phyloP scores from a whole-genome alignment of 2,797 vertebrate genomes.

The Sorex maritimensis region DNA sequence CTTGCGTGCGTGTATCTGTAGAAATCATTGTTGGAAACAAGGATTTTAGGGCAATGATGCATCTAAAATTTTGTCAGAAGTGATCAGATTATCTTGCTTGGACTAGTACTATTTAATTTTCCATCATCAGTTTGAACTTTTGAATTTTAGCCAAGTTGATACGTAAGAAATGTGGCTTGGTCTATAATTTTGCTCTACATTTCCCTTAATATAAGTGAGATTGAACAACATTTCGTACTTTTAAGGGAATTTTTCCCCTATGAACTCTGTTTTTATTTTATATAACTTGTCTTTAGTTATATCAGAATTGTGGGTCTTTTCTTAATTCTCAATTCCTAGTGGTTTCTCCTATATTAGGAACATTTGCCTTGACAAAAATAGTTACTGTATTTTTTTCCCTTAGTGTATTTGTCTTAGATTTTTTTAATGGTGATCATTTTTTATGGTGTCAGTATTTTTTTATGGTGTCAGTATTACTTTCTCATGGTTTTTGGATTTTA shows the following conservation, averaged over 20 bases:
- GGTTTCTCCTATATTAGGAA: conserved; percentile 15
- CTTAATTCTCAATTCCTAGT: conserved; percentile 10
- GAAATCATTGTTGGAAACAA: conserved; percentile 38
- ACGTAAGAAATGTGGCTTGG: neutral
- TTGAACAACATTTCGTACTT: neutral
- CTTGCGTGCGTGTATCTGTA: neutral
- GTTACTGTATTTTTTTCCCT: neutral
- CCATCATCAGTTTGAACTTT: neutral
- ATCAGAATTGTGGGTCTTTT: conserved; percentile 10
- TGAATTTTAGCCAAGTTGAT: conserved; percentile 29
- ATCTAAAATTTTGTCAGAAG: conserved; percentile 37
- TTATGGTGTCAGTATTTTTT: too few species aligned
- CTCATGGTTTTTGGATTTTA: conserved; percentile 36
- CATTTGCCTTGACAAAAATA: neutral
- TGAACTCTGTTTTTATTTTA: neutral
- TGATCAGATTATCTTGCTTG: neutral
- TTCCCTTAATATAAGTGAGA: conserved; percentile 2
- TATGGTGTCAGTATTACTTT: neutral
- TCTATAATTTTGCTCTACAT: conserved; percentile 12
- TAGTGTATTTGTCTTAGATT: neutral
- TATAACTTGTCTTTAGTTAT: neutral
- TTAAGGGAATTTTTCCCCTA: neutral
- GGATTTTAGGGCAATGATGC: neutral
- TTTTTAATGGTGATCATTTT: conserved; percentile 14
- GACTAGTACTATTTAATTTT: conserved; percentile 15